Evolutionary conservation across 1,140 invertebrate species (phyloP).

Genomic region (Listronotus oregonensis): DNA sequence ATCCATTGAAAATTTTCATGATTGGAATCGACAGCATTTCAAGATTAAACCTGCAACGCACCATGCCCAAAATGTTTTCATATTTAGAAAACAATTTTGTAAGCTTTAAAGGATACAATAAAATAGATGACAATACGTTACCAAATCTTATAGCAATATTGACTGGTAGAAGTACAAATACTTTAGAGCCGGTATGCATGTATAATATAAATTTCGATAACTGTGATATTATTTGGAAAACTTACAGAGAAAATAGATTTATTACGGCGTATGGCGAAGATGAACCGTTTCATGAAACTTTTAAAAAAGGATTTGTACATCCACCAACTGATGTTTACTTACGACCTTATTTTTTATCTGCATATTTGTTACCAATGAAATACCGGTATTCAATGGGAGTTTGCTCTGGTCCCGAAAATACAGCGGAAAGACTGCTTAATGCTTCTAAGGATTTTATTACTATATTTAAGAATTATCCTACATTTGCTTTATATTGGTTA

Average conservation of each 20-base stretch:
- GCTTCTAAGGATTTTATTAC: constrained; percentile 65
- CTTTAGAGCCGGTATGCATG: constrained; percentile 59
- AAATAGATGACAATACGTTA: constrained; percentile 78
- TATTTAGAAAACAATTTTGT: constrained; percentile 62
- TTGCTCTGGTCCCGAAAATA: constrained; percentile 62
- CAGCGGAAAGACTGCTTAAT: constrained; percentile 60
- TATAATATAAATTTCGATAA: constrained; percentile 58
- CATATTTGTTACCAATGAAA: constrained; percentile 57
- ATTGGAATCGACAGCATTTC: constrained; percentile 82
- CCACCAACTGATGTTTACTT: constrained; percentile 76
- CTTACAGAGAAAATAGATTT: constrained; percentile 64
- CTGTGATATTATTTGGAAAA: constrained; percentile 69
- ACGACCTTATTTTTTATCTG: constrained; percentile 66
- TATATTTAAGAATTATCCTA: constrained; percentile 62
- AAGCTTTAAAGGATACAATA: constrained; percentile 66
- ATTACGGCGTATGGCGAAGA: constrained; percentile 72
- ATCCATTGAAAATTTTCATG: constrained; percentile 67
- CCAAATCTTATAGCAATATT: constrained; percentile 80
- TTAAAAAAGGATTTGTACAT: constrained; percentile 68
- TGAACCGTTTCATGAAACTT: constrained; percentile 63
- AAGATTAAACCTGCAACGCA: constrained; percentile 72
- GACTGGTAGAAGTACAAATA: constrained; percentile 63
- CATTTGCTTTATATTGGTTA: constrained; percentile 74
- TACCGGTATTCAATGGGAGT: constrained; percentile 51
- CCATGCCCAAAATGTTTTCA: constrained; percentile 76